phyloP scores from a whole-genome alignment of 64 coral and sea anemone genomes.

The Actinia tenebrosa region DNA sequence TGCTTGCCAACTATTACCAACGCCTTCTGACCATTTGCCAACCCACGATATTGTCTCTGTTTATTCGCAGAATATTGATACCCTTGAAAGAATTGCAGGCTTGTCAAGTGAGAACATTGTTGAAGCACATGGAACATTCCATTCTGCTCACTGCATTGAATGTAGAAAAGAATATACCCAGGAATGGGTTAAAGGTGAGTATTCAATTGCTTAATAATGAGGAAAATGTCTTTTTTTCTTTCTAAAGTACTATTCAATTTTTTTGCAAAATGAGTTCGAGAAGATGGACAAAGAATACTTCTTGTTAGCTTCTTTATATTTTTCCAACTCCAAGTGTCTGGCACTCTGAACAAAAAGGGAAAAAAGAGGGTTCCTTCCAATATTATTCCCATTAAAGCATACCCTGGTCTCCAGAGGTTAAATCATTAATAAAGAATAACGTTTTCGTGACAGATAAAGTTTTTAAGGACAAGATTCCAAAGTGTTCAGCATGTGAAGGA shows the following conservation, averaged over 20 bases:
- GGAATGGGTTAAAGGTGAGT: conserved; percentile 65
- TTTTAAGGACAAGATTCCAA: conserved; percentile 87
- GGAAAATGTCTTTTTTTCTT: not conserved
- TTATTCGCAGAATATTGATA: conserved; percentile 80
- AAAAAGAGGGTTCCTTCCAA: not conserved
- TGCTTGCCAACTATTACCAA: too few species aligned
- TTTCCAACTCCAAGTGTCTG: too few species aligned
- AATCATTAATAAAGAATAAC: not conserved
- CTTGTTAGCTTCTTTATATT: too few species aligned
- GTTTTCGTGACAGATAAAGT: conserved; percentile 67
- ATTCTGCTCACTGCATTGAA: conserved; percentile 74
- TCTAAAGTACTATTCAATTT: too few species aligned
- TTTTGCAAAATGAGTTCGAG: too few species aligned
- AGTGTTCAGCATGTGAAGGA: conserved; percentile 72
- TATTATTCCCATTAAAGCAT: not conserved
- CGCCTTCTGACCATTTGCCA: too few species aligned
- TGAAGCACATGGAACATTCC: conserved; percentile 94
- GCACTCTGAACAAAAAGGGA: not conserved
- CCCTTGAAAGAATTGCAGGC: conserved; percentile 82
- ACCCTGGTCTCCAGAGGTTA: too few species aligned
- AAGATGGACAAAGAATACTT: too few species aligned
- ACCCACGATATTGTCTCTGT: not conserved
- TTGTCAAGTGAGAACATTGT: conserved; percentile 63
- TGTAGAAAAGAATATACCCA: conserved; percentile 55
- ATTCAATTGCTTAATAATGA: not conserved